phyloP scores from a whole-genome alignment of 2,888 invertebrate species.

The Trichopria drosophilae region DNA sequence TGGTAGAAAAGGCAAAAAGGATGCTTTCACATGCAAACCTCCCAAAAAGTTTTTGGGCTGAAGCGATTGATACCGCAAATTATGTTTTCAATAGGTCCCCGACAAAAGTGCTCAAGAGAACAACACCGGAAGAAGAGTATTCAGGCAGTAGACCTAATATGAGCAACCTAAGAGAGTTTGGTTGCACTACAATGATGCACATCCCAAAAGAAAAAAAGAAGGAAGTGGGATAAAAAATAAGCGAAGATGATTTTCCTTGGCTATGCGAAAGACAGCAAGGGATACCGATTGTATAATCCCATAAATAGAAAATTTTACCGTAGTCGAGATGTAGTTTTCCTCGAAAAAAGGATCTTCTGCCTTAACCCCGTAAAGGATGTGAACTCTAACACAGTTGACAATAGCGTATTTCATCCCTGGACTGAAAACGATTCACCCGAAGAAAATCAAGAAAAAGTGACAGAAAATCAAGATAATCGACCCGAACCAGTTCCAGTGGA shows the following conservation, averaged over 20 bases:
- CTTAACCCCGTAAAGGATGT: too few species aligned
- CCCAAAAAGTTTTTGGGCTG: slow-evolving; percentile 29
- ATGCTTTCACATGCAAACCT: slow-evolving; percentile 27
- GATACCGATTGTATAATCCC: slow-evolving; percentile 28
- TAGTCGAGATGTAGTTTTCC: slow-evolving; percentile 20
- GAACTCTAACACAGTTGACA: too few species aligned
- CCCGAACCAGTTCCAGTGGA: too few species aligned
- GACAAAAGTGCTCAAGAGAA: slow-evolving; percentile 19
- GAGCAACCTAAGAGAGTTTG: slow-evolving; percentile 32
- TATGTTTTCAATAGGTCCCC: slow-evolving; percentile 29
- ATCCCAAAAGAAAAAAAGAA: slow-evolving; percentile 28
- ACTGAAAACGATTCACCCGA: background rate
- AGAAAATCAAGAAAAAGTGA: too few species aligned
- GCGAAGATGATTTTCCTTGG: slow-evolving; percentile 42
- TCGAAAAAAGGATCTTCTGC: background rate
- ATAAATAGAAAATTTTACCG: slow-evolving; percentile 24
- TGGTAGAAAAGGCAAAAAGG: too few species aligned
- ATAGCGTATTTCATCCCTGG: background rate
- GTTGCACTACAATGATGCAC: slow-evolving; percentile 9
- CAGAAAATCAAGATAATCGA: too few species aligned
- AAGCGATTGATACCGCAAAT: slow-evolving; percentile 31
- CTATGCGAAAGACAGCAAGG: slow-evolving; percentile 20
- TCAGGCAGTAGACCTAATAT: slow-evolving; percentile 23
- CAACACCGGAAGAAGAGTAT: slow-evolving; percentile 29
- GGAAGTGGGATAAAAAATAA: slow-evolving; percentile 48